Base-by-base conservation (phyloP, 2,888 invertebrate species). In the Drepanosiphum platanoidis region DNA sequence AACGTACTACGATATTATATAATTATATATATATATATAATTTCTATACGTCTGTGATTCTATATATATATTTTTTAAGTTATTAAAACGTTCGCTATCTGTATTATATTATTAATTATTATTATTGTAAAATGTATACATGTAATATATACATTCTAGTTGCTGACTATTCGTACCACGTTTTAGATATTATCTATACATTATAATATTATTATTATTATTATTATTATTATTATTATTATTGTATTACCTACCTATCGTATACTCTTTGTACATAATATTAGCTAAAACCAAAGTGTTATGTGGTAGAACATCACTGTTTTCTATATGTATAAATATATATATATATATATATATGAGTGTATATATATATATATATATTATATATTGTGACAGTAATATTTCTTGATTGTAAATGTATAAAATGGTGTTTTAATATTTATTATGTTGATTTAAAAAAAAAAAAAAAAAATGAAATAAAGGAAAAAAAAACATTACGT, bases 1-100 rank as follows among this genome's bases (percentile, higher is more conserved):
- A 52, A 52, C 36, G 46, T 68, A 52, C 18, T 52, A 18, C 22
- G 9, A 39, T 61, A 64, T 61, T 77, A 70, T 79, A 79, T n/a
- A 30, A 81, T 70, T 61, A 39, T 58, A 68, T 74, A 83, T 61
- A 74, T 74, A 46, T 83, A 83, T 83, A 68, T 83, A 34, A 72
- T 84, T 61, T 84, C 64, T 71, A 52, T 83, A 75, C 18, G 84
- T 84, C 84, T 84, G 84, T 84, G 84, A 84, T 84, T 84, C 75
- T 84, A 42, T 84, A 77, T 84, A 42, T 84, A 77, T 68, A 71
- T 68, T 75, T 84, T 83, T 75, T 77, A 68, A 75, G 42, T 83
- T 68, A 77, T 77, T 68, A 61, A 81, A 66, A 83, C 46, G 64
- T 74, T 72, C 27, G 64, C 74, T 72, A 42, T 82, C 81, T 72